A percentile compares a stretch with the other conserved stretches of the same genome.
Conservation (phyloP, 2,888 invertebrate species). For the Chloroclystis v-ata region DNA sequence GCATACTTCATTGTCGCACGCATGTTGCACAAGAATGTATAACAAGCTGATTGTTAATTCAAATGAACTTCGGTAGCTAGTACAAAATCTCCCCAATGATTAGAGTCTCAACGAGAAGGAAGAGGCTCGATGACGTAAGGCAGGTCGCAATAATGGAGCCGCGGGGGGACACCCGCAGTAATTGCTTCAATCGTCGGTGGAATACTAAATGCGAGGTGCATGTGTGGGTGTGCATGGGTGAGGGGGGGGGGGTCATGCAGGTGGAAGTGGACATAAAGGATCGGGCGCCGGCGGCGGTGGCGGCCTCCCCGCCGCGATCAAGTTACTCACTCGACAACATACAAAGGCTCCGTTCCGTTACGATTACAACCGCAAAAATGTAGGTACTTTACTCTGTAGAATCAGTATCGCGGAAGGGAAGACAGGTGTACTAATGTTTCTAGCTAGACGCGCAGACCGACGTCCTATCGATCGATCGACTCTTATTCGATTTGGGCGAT, state of each 20-base stretch:
- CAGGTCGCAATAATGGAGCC: no score
- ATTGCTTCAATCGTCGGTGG: slow-evolving; percentile 8
- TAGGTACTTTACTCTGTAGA: not conserved
- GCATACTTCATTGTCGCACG: no score
- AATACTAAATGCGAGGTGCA: not conserved
- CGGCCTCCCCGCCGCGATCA: slow-evolving; percentile 26
- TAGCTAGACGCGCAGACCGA: no score
- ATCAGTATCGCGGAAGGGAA: no score
- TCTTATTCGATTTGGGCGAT: no score
- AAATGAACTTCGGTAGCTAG: not conserved
- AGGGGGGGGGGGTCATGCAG: not conserved
- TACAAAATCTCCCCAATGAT: no score
- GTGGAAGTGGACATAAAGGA: slow-evolving; percentile 4
- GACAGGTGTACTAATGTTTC: no score
- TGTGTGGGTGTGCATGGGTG: not conserved
- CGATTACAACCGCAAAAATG: slow-evolving; percentile 21
- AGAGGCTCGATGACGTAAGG: no score
- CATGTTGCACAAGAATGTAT: not conserved
- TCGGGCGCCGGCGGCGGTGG: not conserved
- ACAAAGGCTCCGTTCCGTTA: slow-evolving; percentile 26
- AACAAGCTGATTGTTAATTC: slow-evolving; percentile 14
- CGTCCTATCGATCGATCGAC: no score
- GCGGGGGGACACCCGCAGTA: slow-evolving; percentile 3
- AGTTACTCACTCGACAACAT: slow-evolving; percentile 21
- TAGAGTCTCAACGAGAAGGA: no score